Evolutionary conservation across 2,113 vertebrate species (phyloP).

Genomic region (Girardinichthys multiradiatus): DNA sequence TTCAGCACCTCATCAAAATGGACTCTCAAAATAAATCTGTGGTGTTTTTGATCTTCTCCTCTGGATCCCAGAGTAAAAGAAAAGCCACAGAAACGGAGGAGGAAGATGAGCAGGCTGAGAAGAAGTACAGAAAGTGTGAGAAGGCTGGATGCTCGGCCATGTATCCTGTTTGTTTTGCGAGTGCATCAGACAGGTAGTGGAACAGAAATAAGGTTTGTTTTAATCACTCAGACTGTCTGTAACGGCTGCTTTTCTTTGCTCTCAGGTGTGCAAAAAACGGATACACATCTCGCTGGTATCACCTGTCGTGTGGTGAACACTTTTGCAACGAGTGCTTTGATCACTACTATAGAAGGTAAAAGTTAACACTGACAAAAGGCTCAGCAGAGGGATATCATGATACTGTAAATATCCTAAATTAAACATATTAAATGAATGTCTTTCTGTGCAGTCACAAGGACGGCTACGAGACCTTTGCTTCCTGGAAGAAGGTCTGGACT

Average conservation of each 20-base stretch:
- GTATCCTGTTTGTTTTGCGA: constrained; percentile 96
- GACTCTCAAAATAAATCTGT: not conserved
- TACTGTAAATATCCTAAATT: no score
- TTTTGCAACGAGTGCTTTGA: constrained; percentile 99
- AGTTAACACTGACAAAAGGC: no score
- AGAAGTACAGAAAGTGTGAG: constrained; percentile 98
- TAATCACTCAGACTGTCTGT: not conserved
- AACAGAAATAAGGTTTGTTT: not conserved
- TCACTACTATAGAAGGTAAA: constrained; percentile 96
- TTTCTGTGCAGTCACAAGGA: constrained; percentile 90
- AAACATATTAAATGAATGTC: not conserved
- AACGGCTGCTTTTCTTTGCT: not conserved
- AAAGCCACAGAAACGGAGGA: constrained; percentile 89
- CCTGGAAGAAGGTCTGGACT: constrained; percentile 97
- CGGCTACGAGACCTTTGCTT: constrained; percentile 91
- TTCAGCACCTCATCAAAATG: not conserved
- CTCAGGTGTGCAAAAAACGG: constrained; percentile 97
- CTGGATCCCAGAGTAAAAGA: constrained; percentile 85
- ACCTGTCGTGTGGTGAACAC: constrained; percentile 97
- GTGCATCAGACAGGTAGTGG: constrained; percentile 91
- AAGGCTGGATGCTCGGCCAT: constrained; percentile 94
- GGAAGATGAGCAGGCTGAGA: constrained; percentile 92
- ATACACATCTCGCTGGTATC: constrained; percentile 98
- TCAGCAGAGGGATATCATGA: not conserved
- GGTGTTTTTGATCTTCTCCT: constrained; percentile 19